Evolutionary conservation across 2,888 invertebrate species (phyloP).

Genomic region (Drosophila recens): DNA sequence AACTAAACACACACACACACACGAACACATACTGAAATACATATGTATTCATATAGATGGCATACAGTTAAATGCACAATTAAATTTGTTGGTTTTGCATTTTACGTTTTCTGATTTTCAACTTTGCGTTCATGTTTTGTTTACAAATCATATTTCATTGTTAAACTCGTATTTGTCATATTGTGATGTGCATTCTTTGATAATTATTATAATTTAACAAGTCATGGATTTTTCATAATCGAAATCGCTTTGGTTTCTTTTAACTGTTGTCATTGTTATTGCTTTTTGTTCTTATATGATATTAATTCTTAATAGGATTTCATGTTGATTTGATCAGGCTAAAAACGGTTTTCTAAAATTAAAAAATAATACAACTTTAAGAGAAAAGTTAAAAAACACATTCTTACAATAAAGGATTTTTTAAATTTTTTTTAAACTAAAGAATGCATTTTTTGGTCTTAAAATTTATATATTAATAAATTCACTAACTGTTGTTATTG

Average conservation of each 20-base stretch:
- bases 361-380: no score
- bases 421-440: no score
- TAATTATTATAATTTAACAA: background rate
- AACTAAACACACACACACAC: slow-evolving; percentile 23
- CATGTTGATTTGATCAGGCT: background rate
- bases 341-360: no score
- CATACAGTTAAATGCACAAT: slow-evolving; percentile 53
- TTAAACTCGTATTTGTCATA: slow-evolving; percentile 4
- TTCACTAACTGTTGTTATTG: no score
- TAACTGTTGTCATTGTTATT: background rate
- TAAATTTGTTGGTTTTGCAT: slow-evolving; percentile 27
- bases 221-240: background rate
- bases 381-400: no score
- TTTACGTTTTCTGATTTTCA: slow-evolving; percentile 17
- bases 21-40: slow-evolving; percentile 4
- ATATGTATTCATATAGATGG: slow-evolving; percentile 27
- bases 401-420: no score
- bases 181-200: background rate
- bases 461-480: no score
- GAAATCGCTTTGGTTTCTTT: background rate
- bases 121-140: slow-evolving; percentile 7
- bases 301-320: no score
- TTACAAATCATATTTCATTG: slow-evolving; percentile 15
- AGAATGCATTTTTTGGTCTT: no score
- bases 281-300: background rate